A percentile compares a stretch with the other conserved stretches of the same genome.
Conservation (phyloP, 2,888 invertebrate genomes). For the Eupithecia centaureata region DNA sequence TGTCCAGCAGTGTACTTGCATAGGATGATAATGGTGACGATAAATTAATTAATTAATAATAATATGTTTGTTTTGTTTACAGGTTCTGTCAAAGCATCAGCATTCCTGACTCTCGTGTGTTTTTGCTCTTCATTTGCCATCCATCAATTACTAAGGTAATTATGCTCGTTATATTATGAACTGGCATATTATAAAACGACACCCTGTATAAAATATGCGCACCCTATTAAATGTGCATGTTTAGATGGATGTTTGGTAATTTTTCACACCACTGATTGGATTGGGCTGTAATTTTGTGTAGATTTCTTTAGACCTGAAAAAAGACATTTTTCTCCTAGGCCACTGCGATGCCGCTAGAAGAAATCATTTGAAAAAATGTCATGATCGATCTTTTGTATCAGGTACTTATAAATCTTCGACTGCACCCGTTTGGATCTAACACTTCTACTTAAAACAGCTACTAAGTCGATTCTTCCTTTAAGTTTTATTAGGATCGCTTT, state of each 20-base stretch:
- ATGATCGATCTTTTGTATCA: background rate
- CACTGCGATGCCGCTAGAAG: background rate
- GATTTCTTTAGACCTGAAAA: background rate
- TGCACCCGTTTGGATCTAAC: too few species aligned
- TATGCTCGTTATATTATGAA: background rate
- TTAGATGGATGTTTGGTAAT: background rate
- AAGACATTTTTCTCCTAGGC: background rate
- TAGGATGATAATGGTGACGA: background rate
- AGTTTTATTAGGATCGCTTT: too few species aligned
- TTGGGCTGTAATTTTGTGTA: background rate
- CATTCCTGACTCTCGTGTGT: conserved; percentile 57
- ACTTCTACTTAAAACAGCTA: too few species aligned
- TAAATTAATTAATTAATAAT: background rate
- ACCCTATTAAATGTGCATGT: background rate
- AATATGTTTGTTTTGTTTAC: conserved; percentile 45
- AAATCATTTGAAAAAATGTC: background rate
- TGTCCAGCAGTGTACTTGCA: too few species aligned
- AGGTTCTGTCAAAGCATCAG: conserved; percentile 64
- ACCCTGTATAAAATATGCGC: background rate
- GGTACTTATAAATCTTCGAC: too few species aligned
- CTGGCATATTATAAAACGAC: background rate
- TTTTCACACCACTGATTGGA: background rate
- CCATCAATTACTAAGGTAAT: conserved; percentile 57
- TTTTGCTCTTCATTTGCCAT: conserved; percentile 38
- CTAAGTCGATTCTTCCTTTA: too few species aligned